Conservation (phyloP, 2,888 invertebrate genomes). For the Atrina japonica region DNA sequence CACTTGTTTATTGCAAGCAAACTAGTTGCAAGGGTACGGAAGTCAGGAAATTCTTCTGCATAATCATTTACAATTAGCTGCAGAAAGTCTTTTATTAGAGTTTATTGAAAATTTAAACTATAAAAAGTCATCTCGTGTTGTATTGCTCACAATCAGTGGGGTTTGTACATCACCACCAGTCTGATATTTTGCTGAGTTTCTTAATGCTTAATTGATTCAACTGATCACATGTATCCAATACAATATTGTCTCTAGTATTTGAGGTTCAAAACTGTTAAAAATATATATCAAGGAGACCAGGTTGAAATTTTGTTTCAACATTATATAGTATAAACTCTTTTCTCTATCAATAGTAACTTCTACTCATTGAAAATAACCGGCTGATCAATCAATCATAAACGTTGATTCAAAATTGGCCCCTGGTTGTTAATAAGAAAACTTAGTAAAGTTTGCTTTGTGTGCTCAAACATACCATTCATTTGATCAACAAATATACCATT, state of each 20-base stretch:
- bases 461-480: too few relatives aligned
- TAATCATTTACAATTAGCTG: background rate
- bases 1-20: background rate
- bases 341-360: constrained; percentile 1
- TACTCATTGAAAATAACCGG: constrained; percentile 10
- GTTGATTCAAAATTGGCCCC: background rate
- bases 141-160: background rate
- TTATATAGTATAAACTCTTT: constrained; percentile 10
- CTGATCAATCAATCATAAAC: constrained; percentile 5
- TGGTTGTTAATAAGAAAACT: constrained; percentile 16
- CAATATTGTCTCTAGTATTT: constrained; percentile 5
- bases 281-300: background rate
- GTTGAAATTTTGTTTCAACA: constrained; percentile 7
- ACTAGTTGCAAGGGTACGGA: background rate
- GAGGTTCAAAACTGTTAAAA: constrained; percentile 4
- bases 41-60: constrained; percentile 13
- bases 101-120: constrained; percentile 1
- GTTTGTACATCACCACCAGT: background rate
- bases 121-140: constrained; percentile 10
- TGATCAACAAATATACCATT: constrained; percentile 20
- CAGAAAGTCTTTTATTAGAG: constrained; percentile 8
- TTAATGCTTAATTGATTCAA: too few relatives aligned
- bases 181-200: too few relatives aligned
- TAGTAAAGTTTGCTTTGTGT: constrained; percentile 1
- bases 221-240: background rate